Evolutionary conservation across 2,888 invertebrate genomes (phyloP), one percentile per base, ranked within the genome.

Genomic region (Aquatica leii): DNA sequence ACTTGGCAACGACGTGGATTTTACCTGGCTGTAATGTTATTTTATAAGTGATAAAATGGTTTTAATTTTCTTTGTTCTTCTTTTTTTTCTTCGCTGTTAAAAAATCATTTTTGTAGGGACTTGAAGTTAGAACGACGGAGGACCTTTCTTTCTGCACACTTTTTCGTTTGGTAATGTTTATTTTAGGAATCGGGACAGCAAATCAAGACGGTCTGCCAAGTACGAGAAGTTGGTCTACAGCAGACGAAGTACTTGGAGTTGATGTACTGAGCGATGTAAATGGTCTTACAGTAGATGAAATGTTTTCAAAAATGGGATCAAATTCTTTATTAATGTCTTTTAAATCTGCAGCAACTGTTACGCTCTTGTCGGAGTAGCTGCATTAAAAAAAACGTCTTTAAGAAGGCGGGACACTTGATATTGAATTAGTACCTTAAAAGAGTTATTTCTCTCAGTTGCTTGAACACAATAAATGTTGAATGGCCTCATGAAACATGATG

Each of bases 401-500:
- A 11, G 11, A 37, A 12, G 12, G 12, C 12, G 40, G 12, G 5
- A 31, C 5, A 31, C 31, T 9, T 31, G 9, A 31, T 6, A 31
- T 6, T 4, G 4, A 9, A 6, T 9, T 4, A 4, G 5, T 6
- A 31, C 8, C 6, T 8, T 4, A 6, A 3, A 15, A 9, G 43
- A 14, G 2, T 8, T 3, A 2, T 43, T 14, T 14, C 43, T 43
- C 9, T 43, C 14, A 43, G 3, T 9, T 43, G 43, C 43, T 43
- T 43, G 43, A 37, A 37, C 37, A 37, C 9, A 37, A 37, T 24
- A 37, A 37, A 11, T 37, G 11, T 37, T 37, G 37, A 37, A 37
- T 37, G 4, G 37, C 37, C 37, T 71, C 24, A 24, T 24, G 24
- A 24, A 4, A 24, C 24, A 24, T 24, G n/a, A n/a, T n/a, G n/a